Evolutionary conservation across 2,113 vertebrate genomes (phyloP).

Genomic region (Craseonycteris thonglongyai): DNA sequence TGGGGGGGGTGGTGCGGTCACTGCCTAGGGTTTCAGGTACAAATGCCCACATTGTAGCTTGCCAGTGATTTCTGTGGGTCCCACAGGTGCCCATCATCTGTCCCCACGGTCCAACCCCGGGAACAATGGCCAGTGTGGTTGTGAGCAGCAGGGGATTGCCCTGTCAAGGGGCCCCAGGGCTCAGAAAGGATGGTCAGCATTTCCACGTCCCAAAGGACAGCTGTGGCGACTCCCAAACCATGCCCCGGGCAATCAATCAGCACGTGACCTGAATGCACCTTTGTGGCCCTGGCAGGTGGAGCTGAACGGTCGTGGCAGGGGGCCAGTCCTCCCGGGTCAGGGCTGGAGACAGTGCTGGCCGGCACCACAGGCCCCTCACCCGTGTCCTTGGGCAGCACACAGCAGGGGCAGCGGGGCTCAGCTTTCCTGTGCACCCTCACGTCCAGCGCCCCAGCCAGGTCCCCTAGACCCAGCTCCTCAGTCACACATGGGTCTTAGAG

Average conservation of each 20-base stretch:
- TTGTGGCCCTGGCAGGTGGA: neutral
- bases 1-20: neutral
- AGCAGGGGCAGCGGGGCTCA: neutral
- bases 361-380: neutral
- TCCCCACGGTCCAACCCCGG: neutral
- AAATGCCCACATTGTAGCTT: neutral
- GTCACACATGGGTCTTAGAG: rapidly evolving
- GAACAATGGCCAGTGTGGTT: neutral
- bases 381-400: rapidly evolving
- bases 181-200: neutral
- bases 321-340: neutral
- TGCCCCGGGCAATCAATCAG: neutral
- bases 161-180: neutral
- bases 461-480: neutral
- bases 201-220: neutral
- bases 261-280: neutral
- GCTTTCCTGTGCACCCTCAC: neutral
- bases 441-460: rapidly evolving
- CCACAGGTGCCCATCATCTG: neutral
- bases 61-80: neutral
- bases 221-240: neutral
- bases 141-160: neutral
- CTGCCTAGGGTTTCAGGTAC: neutral
- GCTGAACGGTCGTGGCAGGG: neutral
- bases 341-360: neutral